Evolutionary conservation across 2,113 vertebrate species (phyloP).

Genomic region (Nettapus auritus): DNA sequence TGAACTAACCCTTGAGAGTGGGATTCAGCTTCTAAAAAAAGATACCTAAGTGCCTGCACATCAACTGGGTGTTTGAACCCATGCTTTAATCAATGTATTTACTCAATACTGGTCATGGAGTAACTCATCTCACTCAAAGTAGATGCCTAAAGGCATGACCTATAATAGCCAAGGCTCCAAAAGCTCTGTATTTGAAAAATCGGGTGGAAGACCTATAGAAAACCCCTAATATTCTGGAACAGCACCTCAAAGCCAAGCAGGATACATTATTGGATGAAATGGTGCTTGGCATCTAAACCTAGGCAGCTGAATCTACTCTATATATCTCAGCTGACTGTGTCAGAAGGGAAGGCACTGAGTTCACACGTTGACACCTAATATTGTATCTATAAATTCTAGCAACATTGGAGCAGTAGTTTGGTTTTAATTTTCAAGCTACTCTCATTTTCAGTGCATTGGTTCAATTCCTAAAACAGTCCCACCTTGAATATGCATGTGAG

Average conservation of each 20-base stretch:
- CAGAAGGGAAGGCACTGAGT: background rate
- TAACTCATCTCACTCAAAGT: background rate
- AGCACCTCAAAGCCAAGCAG: background rate
- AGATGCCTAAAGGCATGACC: background rate
- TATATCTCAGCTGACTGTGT: background rate
- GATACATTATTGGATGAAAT: background rate
- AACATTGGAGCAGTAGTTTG: background rate
- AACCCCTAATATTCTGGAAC: background rate
- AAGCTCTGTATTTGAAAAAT: background rate
- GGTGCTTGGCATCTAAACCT: background rate
- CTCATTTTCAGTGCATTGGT: background rate
- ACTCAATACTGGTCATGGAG: background rate
- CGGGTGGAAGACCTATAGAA: background rate
- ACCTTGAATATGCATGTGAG: background rate
- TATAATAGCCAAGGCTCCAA: background rate
- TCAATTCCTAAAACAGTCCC: background rate
- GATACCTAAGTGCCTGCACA: background rate
- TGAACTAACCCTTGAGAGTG: background rate
- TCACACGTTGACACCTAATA: background rate
- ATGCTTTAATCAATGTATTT: background rate
- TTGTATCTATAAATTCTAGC: background rate
- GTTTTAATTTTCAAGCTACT: background rate
- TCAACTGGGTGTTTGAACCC: background rate
- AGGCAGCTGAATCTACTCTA: background rate
- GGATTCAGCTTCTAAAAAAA: background rate